Evolutionary conservation across 23 tunicate species (phyloP).

Genomic region (Clavelina lepadiformis): DNA sequence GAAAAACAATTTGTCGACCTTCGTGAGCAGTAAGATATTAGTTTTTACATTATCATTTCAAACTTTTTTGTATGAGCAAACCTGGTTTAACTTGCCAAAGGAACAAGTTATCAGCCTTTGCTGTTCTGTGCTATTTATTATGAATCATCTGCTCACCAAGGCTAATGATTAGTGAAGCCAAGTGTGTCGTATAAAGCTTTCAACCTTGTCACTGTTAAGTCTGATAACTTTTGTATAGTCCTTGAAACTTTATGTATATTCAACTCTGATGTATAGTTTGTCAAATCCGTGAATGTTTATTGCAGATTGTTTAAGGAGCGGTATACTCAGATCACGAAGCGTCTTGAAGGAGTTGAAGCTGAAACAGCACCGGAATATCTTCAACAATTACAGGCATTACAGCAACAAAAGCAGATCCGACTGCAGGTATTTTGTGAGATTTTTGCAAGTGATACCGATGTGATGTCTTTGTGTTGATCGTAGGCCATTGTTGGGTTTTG

Average conservation of each 20-base stretch:
- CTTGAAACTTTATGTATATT: neutral
- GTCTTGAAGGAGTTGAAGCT: conserved; percentile 39
- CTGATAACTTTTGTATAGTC: neutral
- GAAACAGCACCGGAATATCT: conserved; percentile 77
- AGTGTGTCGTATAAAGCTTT: no score
- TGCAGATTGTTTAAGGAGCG: conserved; percentile 69
- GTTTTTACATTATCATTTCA: no score
- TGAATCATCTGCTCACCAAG: no score
- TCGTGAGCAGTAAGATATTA: conserved; percentile 60
- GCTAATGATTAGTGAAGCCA: neutral
- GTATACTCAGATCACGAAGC: conserved; percentile 54
- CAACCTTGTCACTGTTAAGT: no score
- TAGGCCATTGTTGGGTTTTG: neutral
- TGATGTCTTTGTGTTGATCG: neutral
- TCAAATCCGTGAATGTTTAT: neutral
- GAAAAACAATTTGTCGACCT: conserved; percentile 74
- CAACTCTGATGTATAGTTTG: neutral
- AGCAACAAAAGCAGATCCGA: conserved; percentile 41
- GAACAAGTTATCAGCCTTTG: neutral
- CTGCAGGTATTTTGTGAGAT: conserved; percentile 38
- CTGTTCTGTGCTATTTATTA: neutral
- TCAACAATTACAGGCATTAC: conserved; percentile 44
- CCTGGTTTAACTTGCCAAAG: no score
- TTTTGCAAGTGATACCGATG: neutral
- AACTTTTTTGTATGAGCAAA: neutral